Base-by-base conservation (phyloP, 2,888 invertebrate genomes). In the Clostera curtula region DNA sequence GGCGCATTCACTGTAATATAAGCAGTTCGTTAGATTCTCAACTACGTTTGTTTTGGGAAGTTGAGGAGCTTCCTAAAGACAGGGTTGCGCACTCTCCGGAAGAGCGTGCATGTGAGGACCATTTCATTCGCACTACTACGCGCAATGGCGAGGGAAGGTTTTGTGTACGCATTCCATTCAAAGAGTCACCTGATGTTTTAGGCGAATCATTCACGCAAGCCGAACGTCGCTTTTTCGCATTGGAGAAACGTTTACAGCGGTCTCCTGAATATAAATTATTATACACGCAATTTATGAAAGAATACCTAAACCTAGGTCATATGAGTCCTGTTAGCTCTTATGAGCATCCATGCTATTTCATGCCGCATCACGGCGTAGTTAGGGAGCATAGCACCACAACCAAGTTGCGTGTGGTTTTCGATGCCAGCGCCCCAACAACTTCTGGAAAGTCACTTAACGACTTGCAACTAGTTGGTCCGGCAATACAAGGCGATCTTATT, bases 351-450 rank as follows among this genome's bases (percentile, higher is more conserved):
- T 4, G 19, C n/a, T 25, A 19, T n/a, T 14, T 25, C 14, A 13
- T 25, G 5, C 14, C 19, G 3, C 29, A 25, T 29, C 14, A 22
- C 9, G 31, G 37, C 22, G 27, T 11, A 5, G 24, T 14, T 27
- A 30, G 23, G n/a, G 23, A 15, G 14, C 5, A 24, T 8, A 29
- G 16, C 15, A 24, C 12, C 6, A 12, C 27, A 17, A 28, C 6
- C 4, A 15, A 27, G 11, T 10, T 27, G n/a, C 20, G 25, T 2
- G 20, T 20, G 3, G 25, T 26, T n/a, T n/a, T n/a, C n/a, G n/a
- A n/a, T n/a, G n/a, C n/a, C n/a, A n/a, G n/a, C n/a, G n/a, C n/a
- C 2, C 8, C 3, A 5, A 26, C 25, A 3, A 24, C 16, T 3
- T 17, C 24, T 7, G 3, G 11, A 3, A 24, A 17, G 8, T 19